Conservation (phyloP, 2,113 vertebrate species). For the Brachyhypopomus gauderio region DNA sequence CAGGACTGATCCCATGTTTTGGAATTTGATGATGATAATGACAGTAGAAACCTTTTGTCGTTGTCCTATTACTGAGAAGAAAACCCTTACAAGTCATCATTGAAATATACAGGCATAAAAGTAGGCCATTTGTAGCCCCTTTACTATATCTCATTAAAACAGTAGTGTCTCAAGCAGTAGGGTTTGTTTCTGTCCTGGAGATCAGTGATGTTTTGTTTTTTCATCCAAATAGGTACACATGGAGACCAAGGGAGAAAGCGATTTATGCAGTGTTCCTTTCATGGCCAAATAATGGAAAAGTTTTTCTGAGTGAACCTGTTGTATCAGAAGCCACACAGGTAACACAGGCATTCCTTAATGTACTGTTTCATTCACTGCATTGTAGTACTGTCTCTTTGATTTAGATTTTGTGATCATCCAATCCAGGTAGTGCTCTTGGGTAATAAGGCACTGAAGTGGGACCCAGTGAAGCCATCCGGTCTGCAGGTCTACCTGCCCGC, state of each 20-base stretch:
- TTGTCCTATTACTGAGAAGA: background rate
- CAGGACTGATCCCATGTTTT: background rate
- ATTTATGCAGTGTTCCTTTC: constrained; percentile 84
- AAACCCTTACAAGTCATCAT: background rate
- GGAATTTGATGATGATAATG: background rate
- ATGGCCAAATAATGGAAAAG: constrained; percentile 79
- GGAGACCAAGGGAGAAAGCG: constrained; percentile 70
- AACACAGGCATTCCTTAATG: constrained; percentile 44
- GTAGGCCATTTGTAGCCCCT: too few species aligned
- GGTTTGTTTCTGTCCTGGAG: too few species aligned
- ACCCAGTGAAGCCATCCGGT: constrained; percentile 71
- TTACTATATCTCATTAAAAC: too few species aligned
- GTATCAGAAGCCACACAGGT: constrained; percentile 79
- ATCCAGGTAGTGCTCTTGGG: constrained; percentile 85
- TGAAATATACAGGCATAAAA: background rate
- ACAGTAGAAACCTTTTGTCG: too few species aligned
- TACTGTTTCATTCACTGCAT: background rate
- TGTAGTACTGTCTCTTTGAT: background rate
- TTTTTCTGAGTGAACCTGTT: constrained; percentile 79
- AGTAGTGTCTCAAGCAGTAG: too few species aligned
- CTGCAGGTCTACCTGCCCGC: constrained; percentile 77
- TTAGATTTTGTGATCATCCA: constrained; percentile 35
- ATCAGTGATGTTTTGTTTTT: background rate
- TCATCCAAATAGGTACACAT: constrained; percentile 84
- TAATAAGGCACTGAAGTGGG: constrained; percentile 79